A percentile compares a stretch with the other conserved stretches of the same genome.
Conservation (phyloP, 2,888 invertebrate species). For the Meta bourneti region DNA sequence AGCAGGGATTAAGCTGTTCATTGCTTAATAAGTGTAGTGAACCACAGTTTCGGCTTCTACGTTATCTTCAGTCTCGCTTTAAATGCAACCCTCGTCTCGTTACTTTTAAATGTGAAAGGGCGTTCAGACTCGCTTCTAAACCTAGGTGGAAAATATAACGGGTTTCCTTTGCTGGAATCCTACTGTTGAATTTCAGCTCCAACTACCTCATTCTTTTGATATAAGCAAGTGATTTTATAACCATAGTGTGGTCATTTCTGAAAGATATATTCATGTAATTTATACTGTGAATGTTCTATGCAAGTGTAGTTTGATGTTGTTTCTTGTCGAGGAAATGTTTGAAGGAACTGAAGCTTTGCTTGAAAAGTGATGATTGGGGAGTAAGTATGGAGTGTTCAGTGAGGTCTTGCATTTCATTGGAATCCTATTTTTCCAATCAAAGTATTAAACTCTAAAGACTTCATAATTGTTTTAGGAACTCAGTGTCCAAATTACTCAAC, state of each 20-base stretch:
- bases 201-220: slow-evolving; percentile 75
- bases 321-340: slow-evolving; percentile 10
- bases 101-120: background rate
- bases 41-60: too few species aligned
- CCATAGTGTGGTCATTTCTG: slow-evolving; percentile 51
- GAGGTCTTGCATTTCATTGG: background rate
- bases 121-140: background rate
- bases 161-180: slow-evolving; percentile 62
- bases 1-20: too few species aligned
- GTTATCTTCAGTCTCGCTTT: background rate
- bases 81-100: background rate
- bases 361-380: background rate
- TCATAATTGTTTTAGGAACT: background rate
- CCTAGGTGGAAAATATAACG: slow-evolving; percentile 17
- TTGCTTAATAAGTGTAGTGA: too few species aligned
- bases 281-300: slow-evolving; percentile 36
- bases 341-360: background rate
- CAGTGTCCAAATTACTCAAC: background rate
- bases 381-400: background rate
- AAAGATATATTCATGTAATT: slow-evolving; percentile 61
- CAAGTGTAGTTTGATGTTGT: slow-evolving; percentile 40
- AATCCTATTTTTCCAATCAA: background rate
- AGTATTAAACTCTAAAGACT: background rate
- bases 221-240: slow-evolving; percentile 67
- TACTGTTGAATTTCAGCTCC: slow-evolving; percentile 63